These are phyloP conservation scores for Neopelma chrysocephalum DNA, from an alignment of 2,797 vertebrate genomes.

Conservation along the genomic window DNA sequence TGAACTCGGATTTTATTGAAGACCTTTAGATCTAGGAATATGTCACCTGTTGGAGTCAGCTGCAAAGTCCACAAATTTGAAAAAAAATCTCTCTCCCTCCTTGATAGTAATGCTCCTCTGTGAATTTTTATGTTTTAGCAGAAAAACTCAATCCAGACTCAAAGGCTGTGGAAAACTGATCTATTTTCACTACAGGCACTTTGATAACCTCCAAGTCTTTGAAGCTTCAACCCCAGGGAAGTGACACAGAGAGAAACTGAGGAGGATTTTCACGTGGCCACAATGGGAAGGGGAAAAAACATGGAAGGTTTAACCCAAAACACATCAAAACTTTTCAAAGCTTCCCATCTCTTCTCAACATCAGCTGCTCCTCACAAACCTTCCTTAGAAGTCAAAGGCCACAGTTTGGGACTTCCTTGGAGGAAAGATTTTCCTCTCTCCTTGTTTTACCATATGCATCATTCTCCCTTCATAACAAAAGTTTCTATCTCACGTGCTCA, in stretches of 20 bases:
- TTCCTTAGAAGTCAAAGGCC: neutral
- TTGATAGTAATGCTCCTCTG: neutral
- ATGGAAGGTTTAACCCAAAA: neutral
- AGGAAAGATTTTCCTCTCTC: neutral
- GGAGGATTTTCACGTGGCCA: neutral
- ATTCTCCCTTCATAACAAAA: neutral
- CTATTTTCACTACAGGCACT: neutral
- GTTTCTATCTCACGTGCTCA: neutral
- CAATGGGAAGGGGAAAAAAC: neutral
- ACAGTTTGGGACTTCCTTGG: neutral
- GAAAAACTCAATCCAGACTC: neutral
- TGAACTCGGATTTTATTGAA: neutral
- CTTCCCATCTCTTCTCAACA: neutral
- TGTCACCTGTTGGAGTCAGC: neutral
- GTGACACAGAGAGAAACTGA: neutral
- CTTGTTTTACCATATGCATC: neutral
- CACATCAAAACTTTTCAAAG: neutral
- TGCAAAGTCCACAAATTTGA: neutral
- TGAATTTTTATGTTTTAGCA: neutral
- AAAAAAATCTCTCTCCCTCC: neutral
- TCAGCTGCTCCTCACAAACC: neutral
- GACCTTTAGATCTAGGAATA: neutral
- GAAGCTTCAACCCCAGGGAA: neutral
- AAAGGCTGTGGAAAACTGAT: neutral
- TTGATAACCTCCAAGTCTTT: neutral